Evolutionary conservation across 2,797 vertebrate genomes (phyloP).

Genomic region (Halcyon smyrnensis): DNA sequence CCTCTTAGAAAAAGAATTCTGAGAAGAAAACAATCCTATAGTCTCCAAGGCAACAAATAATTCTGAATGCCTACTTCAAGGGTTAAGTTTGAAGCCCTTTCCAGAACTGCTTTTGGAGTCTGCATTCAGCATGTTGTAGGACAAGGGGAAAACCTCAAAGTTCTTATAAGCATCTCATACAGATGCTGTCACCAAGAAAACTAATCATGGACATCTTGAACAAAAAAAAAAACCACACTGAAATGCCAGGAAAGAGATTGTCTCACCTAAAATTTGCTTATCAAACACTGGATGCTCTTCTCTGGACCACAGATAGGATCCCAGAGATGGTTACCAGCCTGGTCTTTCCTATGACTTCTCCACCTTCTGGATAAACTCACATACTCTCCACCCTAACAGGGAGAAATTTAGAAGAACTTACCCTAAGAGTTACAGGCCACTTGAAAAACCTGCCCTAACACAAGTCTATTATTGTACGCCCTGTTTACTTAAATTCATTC

Average conservation of each 20-base stretch:
- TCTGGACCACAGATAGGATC: background rate
- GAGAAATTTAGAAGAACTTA: constrained; percentile 23
- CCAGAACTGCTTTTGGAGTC: background rate
- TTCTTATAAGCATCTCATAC: background rate
- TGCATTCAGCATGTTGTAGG: background rate
- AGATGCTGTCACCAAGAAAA: background rate
- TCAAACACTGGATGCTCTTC: background rate
- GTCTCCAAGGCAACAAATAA: background rate
- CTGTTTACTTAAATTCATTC: constrained; percentile 34
- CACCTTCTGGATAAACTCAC: background rate
- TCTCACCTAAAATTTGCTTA: background rate
- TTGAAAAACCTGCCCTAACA: constrained; percentile 43
- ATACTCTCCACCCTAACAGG: background rate
- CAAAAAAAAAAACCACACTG: fast-evolving
- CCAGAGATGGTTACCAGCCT: background rate
- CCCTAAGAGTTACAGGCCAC: constrained; percentile 23
- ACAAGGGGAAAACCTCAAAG: background rate
- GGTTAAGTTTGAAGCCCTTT: background rate
- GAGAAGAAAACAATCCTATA: background rate
- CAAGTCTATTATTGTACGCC: constrained; percentile 37
- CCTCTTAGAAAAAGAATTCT: too few relatives aligned
- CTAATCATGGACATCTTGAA: background rate
- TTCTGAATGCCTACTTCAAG: background rate
- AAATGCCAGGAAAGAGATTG: background rate
- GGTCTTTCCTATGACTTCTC: background rate